Evolutionary conservation across 2,113 vertebrate species (phyloP).

Genomic region (Chloebia gouldiae): DNA sequence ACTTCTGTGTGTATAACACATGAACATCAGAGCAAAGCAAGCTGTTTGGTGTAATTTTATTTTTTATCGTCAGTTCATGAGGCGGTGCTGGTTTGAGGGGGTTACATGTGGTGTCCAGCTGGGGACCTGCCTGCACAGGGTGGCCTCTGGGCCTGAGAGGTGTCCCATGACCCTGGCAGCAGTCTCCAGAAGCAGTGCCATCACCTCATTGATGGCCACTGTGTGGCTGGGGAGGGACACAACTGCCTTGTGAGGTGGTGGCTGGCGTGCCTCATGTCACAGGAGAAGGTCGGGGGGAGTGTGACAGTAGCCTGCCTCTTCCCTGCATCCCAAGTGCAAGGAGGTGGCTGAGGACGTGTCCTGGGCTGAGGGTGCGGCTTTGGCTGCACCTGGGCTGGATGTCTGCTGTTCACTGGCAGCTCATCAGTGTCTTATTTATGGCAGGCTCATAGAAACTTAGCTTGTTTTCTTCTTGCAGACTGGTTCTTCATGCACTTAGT

Average conservation of each 20-base stretch:
- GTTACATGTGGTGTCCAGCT: background rate
- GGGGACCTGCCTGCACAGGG: background rate
- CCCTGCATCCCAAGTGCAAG: rapidly evolving
- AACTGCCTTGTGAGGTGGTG: rapidly evolving
- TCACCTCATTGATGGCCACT: rapidly evolving
- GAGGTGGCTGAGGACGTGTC: background rate
- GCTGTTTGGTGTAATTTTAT: background rate
- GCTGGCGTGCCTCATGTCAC: rapidly evolving
- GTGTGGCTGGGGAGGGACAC: rapidly evolving
- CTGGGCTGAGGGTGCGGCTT: background rate
- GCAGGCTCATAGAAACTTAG: background rate
- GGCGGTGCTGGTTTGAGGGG: background rate
- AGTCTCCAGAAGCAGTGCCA: background rate
- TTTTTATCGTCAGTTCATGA: background rate
- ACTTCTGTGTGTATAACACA: background rate
- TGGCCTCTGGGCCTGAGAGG: rapidly evolving
- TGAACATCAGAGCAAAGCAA: background rate
- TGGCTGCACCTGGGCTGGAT: background rate
- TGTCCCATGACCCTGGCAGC: background rate
- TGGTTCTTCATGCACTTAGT: background rate
- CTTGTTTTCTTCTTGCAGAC: background rate
- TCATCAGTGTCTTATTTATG: background rate
- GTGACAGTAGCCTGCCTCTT: background rate
- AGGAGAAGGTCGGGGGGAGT: background rate
- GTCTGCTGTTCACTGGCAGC: background rate